Evolutionary conservation across 2,797 vertebrate species (phyloP).

Genomic region (Adelosebastes latens): DNA sequence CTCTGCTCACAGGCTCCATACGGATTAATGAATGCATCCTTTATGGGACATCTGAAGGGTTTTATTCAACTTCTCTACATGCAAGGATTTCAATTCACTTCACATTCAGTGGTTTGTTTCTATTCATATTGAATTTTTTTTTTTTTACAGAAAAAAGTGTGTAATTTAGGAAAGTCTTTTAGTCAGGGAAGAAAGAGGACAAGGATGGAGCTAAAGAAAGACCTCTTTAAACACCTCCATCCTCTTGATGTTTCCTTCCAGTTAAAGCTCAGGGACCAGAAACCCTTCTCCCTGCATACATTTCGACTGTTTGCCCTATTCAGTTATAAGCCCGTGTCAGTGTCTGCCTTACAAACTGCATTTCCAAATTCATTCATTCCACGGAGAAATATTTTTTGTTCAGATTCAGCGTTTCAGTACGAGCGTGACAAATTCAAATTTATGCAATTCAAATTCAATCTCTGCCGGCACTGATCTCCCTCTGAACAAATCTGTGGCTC

Average conservation of each 20-base stretch:
- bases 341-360: background rate
- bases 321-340: background rate
- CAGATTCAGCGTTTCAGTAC: constrained; percentile 24
- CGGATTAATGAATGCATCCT: constrained; percentile 8
- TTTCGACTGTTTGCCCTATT: background rate
- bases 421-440: constrained; percentile 35
- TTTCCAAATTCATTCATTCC: constrained; percentile 18
- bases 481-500: background rate
- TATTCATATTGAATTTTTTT: too few relatives aligned
- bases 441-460: constrained; percentile 38
- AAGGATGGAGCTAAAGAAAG: too few relatives aligned
- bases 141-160: too few relatives aligned
- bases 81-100: background rate
- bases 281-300: background rate
- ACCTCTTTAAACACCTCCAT: background rate
- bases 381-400: background rate
- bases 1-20: background rate
- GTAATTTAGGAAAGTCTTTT: too few relatives aligned
- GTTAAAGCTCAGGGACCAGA: background rate
- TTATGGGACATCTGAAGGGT: background rate
- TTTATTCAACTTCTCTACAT: background rate
- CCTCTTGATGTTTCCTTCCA: background rate
- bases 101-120: too few relatives aligned
- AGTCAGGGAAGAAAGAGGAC: too few relatives aligned
- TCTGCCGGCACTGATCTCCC: constrained; percentile 13